Percentiles rank a stretch among this genome's conserved stretches.
phyloP scores from a whole-genome alignment of 2,888 invertebrate species.

The Drosophila fulvimacula region DNA sequence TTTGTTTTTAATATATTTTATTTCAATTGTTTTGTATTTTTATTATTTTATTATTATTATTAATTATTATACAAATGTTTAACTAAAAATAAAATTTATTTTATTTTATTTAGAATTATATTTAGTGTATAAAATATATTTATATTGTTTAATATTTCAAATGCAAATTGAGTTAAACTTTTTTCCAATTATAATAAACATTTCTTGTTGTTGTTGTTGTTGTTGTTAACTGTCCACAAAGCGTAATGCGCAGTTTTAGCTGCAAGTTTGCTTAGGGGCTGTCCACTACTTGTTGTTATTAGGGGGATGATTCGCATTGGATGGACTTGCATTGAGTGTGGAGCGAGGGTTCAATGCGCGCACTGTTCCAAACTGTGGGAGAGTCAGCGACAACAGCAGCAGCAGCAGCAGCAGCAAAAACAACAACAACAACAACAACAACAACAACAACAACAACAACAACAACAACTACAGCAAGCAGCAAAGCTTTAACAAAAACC shows the following conservation, averaged over 20 bases:
- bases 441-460: neutral
- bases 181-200: neutral
- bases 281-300: constrained; percentile 22
- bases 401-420: too few relatives aligned
- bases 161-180: too few relatives aligned
- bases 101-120: neutral
- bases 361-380: constrained; percentile 51
- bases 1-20: neutral
- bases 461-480: constrained; percentile 16
- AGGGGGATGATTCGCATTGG: constrained; percentile 43
- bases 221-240: neutral
- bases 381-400: constrained; percentile 18
- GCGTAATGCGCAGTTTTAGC: constrained; percentile 7
- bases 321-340: constrained; percentile 17
- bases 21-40: too few relatives aligned
- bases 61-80: too few relatives aligned
- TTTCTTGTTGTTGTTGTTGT: neutral
- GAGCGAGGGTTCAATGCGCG: constrained; percentile 56
- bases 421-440: constrained; percentile 1
- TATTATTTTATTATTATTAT: too few relatives aligned
- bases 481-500: constrained; percentile 63
- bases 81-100: neutral
- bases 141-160: neutral
- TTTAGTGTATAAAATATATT: too few relatives aligned
- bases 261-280: constrained; percentile 44